phyloP scores from a whole-genome alignment of 2,113 vertebrate genomes.

The Anguilla japonica region DNA sequence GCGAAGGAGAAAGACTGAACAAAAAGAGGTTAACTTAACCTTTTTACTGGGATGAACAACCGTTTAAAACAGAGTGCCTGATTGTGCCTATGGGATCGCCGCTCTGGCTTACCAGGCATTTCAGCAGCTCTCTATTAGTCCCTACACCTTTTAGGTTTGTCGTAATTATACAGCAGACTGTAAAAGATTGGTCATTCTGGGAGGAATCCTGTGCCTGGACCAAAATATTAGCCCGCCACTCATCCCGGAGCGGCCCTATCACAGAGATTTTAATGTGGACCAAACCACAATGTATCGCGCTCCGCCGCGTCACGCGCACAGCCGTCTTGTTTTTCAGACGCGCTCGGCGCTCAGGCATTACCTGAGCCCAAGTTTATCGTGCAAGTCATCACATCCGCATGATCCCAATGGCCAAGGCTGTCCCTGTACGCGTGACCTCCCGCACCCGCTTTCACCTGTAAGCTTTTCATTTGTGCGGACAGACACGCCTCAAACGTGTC shows the following conservation, averaged over 20 bases:
- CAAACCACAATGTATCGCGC: constrained; percentile 29
- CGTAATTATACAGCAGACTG: not conserved
- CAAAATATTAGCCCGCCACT: not conserved
- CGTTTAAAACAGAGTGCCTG: too few relatives aligned
- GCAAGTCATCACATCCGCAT: constrained; percentile 53
- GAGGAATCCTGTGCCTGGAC: too few relatives aligned
- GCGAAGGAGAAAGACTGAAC: too few relatives aligned
- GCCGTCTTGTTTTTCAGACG: constrained; percentile 25
- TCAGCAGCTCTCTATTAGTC: not conserved
- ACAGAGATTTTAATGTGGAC: not conserved
- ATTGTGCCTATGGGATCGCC: too few relatives aligned
- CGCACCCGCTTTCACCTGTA: constrained; percentile 64
- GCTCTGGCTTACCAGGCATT: too few relatives aligned
- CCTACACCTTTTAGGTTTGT: not conserved
- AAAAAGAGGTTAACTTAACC: too few relatives aligned
- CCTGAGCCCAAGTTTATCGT: constrained; percentile 44
- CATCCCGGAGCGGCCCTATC: not conserved
- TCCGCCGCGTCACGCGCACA: constrained; percentile 35
- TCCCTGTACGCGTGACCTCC: constrained; percentile 53
- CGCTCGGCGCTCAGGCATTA: constrained; percentile 30
- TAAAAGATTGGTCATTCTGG: not conserved
- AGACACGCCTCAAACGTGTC: constrained; percentile 57
- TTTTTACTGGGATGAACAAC: too few relatives aligned
- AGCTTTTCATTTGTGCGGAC: constrained; percentile 41
- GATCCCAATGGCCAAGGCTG: constrained; percentile 48